Percentiles rank a stretch among this genome's conserved stretches.
Conservation (phyloP, 1,140 invertebrate species). For the Nephotettix cincticeps region DNA sequence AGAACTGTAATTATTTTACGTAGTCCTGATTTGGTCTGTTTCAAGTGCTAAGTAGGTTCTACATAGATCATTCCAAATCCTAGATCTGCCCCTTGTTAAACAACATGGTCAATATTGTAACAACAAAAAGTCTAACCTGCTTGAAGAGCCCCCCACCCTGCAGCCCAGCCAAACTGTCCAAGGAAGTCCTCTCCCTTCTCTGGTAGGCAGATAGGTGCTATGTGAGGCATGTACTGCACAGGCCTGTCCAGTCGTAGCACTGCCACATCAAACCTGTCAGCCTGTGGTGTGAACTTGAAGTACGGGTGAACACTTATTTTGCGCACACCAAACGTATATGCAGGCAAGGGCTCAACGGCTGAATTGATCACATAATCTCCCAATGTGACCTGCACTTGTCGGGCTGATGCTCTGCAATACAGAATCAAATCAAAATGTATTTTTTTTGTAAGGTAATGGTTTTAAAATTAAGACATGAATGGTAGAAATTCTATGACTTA, state of each 20-base stretch:
- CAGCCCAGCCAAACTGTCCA: slow-evolving; percentile 88
- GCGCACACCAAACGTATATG: slow-evolving; percentile 86
- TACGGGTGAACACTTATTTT: slow-evolving; percentile 90
- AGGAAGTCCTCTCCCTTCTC: slow-evolving; percentile 87
- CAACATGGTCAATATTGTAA: too few species aligned
- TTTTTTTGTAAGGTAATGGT: not conserved
- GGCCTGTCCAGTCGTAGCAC: slow-evolving; percentile 84
- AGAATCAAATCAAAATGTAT: too few species aligned
- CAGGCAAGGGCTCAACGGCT: slow-evolving; percentile 82
- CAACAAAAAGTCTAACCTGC: slow-evolving; percentile 58
- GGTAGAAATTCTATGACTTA: not conserved
- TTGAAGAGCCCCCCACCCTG: slow-evolving; percentile 92
- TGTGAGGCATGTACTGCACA: slow-evolving; percentile 88
- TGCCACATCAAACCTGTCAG: slow-evolving; percentile 84
- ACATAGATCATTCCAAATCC: too few species aligned
- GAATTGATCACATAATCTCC: slow-evolving; percentile 95
- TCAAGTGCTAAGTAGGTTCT: too few species aligned
- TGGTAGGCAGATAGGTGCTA: slow-evolving; percentile 89
- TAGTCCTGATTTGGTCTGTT: too few species aligned
- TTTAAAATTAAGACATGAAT: slow-evolving; percentile 30
- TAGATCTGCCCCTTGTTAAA: too few species aligned
- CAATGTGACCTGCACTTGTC: slow-evolving; percentile 87
- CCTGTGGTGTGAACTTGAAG: slow-evolving; percentile 90
- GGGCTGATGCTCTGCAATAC: slow-evolving; percentile 68
- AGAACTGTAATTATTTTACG: too few species aligned